Conservation (phyloP, 2,797 vertebrate species). For the Hydrocynus forskahlii region DNA sequence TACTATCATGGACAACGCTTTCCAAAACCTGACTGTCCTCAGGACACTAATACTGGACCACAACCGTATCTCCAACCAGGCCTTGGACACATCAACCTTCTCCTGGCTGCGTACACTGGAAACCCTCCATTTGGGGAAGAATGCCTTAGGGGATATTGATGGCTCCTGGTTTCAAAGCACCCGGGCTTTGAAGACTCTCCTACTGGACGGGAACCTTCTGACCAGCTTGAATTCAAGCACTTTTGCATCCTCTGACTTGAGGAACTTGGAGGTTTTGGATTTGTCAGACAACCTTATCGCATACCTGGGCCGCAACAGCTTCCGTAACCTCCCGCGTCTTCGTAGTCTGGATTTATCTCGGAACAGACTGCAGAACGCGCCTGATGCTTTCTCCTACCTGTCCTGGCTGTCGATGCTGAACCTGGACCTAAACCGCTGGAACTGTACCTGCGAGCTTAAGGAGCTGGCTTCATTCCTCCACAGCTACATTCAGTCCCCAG, state of each 20-base stretch:
- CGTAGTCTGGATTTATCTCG: slow-evolving; percentile 80
- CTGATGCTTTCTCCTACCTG: slow-evolving; percentile 77
- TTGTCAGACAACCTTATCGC: slow-evolving; percentile 81
- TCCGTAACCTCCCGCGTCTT: slow-evolving; percentile 70
- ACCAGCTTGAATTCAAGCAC: slow-evolving; percentile 71
- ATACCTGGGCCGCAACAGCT: slow-evolving; percentile 73
- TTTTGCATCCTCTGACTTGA: slow-evolving; percentile 70
- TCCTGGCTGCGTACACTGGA: slow-evolving; percentile 71
- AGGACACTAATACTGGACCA: slow-evolving; percentile 77
- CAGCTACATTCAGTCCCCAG: slow-evolving; percentile 72
- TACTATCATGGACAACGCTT: slow-evolving; percentile 69
- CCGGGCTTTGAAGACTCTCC: slow-evolving; percentile 70
- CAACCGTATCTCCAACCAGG: slow-evolving; percentile 75
- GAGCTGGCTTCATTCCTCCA: slow-evolving; percentile 74
- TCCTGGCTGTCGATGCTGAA: slow-evolving; percentile 76
- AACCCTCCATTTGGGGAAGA: slow-evolving; percentile 78
- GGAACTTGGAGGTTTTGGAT: slow-evolving; percentile 77
- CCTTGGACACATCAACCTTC: slow-evolving; percentile 74
- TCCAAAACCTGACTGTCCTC: slow-evolving; percentile 73
- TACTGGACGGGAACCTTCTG: slow-evolving; percentile 81
- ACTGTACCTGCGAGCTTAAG: slow-evolving; percentile 80
- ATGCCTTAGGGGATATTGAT: slow-evolving; percentile 66
- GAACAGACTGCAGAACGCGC: slow-evolving; percentile 75
- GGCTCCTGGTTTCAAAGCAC: slow-evolving; percentile 76
- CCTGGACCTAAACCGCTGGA: slow-evolving; percentile 81